These are phyloP conservation scores for Colletes latitarsis DNA, from an alignment of 1,140 invertebrate genomes.

Conservation along the genomic window DNA sequence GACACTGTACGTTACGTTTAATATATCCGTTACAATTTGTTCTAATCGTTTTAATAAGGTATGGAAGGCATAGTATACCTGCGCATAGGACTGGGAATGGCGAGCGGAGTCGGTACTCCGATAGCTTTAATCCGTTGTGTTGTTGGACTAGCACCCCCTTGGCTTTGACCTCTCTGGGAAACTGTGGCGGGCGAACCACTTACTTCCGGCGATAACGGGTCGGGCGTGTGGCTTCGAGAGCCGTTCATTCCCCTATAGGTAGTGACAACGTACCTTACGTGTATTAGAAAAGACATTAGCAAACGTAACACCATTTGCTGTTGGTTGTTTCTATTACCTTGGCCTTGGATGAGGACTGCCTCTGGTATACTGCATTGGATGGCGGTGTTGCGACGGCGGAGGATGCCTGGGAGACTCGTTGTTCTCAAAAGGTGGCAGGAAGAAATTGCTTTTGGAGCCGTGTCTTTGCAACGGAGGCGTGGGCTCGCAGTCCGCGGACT, in stretches of 20 bases:
- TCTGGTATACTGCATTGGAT: constrained; percentile 84
- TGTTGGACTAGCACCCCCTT: constrained; percentile 87
- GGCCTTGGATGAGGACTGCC: constrained; percentile 89
- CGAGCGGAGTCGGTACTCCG: constrained; percentile 92
- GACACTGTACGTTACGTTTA: background rate
- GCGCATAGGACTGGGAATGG: constrained; percentile 91
- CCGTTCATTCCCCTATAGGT: constrained; percentile 82
- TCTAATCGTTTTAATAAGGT: constrained; percentile 8
- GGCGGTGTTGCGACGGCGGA: constrained; percentile 79
- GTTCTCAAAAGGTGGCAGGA: constrained; percentile 86
- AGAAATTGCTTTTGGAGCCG: constrained; percentile 96
- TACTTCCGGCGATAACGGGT: constrained; percentile 84
- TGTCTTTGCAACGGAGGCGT: constrained; percentile 94
- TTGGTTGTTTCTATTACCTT: constrained; percentile 76
- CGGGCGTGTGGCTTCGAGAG: constrained; percentile 87
- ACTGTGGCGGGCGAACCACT: constrained; percentile 79
- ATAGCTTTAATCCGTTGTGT: constrained; percentile 95
- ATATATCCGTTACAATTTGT: constrained; percentile 25
- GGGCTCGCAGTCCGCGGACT: constrained; percentile 96
- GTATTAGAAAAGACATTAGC: constrained; percentile 29
- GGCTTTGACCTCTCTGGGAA: constrained; percentile 80
- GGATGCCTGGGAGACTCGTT: constrained; percentile 85
- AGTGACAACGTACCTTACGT: constrained; percentile 44
- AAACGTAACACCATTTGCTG: background rate
- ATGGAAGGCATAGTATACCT: constrained; percentile 82